Evolutionary conservation across 1,140 invertebrate species (phyloP), one percentile per base, ranked within the genome.

Genomic region (Drosophila oshimai): DNA sequence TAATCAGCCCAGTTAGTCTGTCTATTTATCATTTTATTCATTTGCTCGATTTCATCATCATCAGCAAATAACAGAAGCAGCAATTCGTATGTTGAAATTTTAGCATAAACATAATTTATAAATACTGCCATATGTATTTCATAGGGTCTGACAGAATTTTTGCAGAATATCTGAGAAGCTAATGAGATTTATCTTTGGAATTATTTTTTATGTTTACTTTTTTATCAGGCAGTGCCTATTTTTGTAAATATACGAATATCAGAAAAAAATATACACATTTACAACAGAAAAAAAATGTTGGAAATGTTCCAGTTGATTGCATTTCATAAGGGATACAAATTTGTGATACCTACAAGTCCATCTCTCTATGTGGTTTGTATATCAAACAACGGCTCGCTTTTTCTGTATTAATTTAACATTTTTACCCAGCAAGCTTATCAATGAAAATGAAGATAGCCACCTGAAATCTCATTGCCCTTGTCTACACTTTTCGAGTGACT

Each of bases 21-120:
- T 18, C 17, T 54, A 28, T 62, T 45, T 64, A 45, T 17, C 49
- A 46, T 22, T 62, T 45, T 64, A 45, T 17, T 41, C 28, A 67
- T 64, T 54, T 58, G 12, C 33, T 36, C 12, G 10, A 68, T 70
- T 68, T 70, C 67, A 55, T 47, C 61, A 55, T 42, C 37, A n/a
- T 18, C 17, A 42, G 7, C 37, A 4, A 12, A 26, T 39, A 39
- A n/a, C 12, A 55, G 37, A 60, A 61, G 61, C 20, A 46, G 22
- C n/a, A 10, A 31, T 26, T 45, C 12, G 6, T 20, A 12, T 12
- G 36, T 28, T 6, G n/a, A 39, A 34, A 26, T 26, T 36, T 37
- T 17, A 36, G 28, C 13, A 46, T 61, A 64, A 64, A 64, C 54
- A 64, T 22, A 20, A 22, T 17, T 26, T 64, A 10, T 34, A 10